Evolutionary conservation across 2,888 invertebrate species (phyloP), one percentile per base, ranked within the genome.

Genomic region (Cetonia aurata): DNA sequence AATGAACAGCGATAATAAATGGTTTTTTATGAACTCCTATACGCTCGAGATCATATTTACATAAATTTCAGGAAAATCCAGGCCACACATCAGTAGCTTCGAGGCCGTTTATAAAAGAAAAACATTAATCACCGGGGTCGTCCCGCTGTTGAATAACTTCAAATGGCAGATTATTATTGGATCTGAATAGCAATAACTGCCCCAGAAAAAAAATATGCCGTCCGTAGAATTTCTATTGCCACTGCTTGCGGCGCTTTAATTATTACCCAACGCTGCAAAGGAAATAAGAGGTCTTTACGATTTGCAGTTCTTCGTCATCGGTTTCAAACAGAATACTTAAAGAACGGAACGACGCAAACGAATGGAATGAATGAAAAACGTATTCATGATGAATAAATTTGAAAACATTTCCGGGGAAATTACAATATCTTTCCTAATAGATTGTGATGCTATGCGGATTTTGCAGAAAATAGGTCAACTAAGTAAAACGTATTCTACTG

Each of bases 291-390:
- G 37, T 8, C 42, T 42, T 41, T n/a, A 3, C 10, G 17, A 19
- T 6, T 19, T 42, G 33, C 8, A 15, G 19, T 9, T 10, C 12
- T 41, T 37, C 9, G 37, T 42, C 42, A 44, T 57, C 19, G 6
- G 42, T 19, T 57, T 19, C 57, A 57, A 57, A 57, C 42, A 41
- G 57, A 42, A 57, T 57, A 57, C 15, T 57, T 57, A 57, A 57
- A n/a, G 57, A 42, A 57, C 17, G 42, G 57, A 42, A 57, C 17
- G 42, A 17, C 19, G 42, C 19, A 10, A 57, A 42, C 9, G 42
- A 42, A 42, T 19, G 44, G 41, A 42, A 57, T 9, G 42, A 42
- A 37, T 37, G 37, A 42, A 37, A 57, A 42, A 42, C 42, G 42
- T 57, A 25, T 57, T 19, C 57, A 8, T 37, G 37, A 42, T 57